Evolutionary conservation across 2,113 vertebrate genomes (phyloP).

Genomic region (Orthonyx spaldingii): DNA sequence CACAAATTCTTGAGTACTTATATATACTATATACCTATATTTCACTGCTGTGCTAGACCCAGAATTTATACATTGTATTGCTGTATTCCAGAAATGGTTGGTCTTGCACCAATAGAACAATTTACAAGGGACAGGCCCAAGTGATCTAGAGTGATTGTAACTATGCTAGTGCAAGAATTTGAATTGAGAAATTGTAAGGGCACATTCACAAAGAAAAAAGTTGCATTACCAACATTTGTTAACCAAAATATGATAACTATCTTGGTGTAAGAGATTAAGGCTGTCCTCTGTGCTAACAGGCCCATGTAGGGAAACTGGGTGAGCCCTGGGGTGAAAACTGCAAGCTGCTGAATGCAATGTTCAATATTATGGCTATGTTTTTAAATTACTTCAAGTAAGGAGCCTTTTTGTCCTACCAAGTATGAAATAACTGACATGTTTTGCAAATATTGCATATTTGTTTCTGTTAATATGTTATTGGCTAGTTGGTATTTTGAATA

Average conservation of each 20-base stretch:
- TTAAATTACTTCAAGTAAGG: not conserved
- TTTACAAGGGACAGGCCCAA: not conserved
- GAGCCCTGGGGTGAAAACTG: not conserved
- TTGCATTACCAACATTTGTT: not conserved
- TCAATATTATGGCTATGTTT: not conserved
- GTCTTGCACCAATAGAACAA: not conserved
- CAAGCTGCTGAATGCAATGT: not conserved
- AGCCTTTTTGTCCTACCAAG: not conserved
- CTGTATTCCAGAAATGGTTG: not conserved
- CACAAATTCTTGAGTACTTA: not conserved
- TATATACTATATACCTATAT: not conserved
- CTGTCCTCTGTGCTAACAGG: not conserved
- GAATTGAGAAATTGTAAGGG: not conserved
- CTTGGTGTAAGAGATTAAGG: not conserved
- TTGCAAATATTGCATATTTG: not conserved
- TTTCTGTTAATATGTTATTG: not conserved
- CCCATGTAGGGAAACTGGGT: not conserved
- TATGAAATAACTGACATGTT: not conserved
- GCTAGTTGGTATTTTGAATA: not conserved
- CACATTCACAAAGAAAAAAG: not conserved
- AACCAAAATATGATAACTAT: not conserved
- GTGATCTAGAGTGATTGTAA: not conserved
- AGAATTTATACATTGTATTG: not conserved
- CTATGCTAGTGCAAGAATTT: not conserved
- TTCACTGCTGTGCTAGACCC: not conserved